Evolutionary conservation across 1,140 invertebrate genomes (phyloP).

Genomic region (Papilio helenus): DNA sequence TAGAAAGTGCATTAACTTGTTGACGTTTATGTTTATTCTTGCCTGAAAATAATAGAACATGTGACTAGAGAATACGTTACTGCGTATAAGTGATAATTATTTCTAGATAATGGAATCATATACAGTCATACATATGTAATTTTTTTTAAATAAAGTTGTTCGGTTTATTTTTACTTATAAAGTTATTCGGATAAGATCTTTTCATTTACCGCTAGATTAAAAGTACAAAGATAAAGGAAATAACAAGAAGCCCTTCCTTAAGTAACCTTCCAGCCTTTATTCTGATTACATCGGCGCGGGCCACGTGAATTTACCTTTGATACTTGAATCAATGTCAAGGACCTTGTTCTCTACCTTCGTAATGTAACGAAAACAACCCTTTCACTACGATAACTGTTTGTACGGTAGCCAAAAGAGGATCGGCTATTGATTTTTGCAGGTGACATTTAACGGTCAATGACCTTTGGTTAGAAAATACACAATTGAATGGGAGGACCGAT

Average conservation of each 20-base stretch:
- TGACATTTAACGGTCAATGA: background rate
- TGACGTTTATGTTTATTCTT: conserved; percentile 24
- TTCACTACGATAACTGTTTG: background rate
- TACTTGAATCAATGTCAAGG: conserved; percentile 21
- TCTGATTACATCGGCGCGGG: background rate
- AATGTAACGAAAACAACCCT: conserved; percentile 17
- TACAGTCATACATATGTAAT: no score
- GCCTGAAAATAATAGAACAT: conserved; percentile 19
- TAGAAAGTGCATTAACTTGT: conserved; percentile 25
- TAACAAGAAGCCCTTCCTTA: conserved; percentile 5
- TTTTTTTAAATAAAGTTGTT: background rate
- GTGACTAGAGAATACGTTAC: background rate
- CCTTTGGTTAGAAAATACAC: background rate
- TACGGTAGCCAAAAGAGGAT: background rate
- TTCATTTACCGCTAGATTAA: conserved; percentile 6
- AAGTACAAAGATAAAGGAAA: conserved; percentile 18
- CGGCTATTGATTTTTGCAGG: background rate
- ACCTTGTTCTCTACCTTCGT: background rate
- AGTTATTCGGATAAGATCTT: conserved; percentile 15
- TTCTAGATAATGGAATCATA: background rate
- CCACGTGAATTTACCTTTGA: background rate
- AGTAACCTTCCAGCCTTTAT: conserved; percentile 4
- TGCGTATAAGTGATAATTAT: background rate
- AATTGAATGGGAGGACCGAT: background rate
- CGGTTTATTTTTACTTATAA: background rate